These are phyloP conservation scores for Drosophila malerkotliana DNA, from an alignment of 1,140 invertebrate genomes.

Conservation along the genomic window DNA sequence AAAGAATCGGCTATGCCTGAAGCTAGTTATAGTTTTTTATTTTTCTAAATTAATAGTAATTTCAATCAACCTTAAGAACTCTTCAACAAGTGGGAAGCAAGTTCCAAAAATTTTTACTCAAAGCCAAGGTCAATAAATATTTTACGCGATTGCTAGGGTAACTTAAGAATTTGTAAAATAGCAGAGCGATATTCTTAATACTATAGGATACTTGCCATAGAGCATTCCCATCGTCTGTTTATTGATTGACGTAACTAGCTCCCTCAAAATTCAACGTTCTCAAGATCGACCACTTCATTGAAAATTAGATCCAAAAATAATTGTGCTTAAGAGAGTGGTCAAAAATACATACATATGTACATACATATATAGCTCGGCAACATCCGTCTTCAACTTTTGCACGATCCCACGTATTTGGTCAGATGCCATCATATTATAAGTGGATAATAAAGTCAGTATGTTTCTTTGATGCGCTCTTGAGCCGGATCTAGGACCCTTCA, in stretches of 20 bases:
- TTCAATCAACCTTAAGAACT: no score
- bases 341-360: neutral
- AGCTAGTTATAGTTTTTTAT: no score
- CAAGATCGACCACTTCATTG: conserved; percentile 34
- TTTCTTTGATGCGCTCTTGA: conserved; percentile 65
- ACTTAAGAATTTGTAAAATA: conserved; percentile 11
- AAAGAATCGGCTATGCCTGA: no score
- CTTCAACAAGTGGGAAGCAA: no score
- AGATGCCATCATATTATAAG: conserved; percentile 47
- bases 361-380: conserved; percentile 33
- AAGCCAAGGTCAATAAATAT: no score
- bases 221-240: neutral
- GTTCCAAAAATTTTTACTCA: no score
- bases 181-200: neutral
- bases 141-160: conserved; percentile 1
- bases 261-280: neutral
- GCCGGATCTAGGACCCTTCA: conserved; percentile 10
- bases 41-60: no score
- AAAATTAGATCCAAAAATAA: conserved; percentile 68
- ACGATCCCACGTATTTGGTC: conserved; percentile 14
- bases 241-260: conserved; percentile 2
- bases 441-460: conserved; percentile 62
- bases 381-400: conserved; percentile 30
- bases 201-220: no score
- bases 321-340: conserved; percentile 52